These are phyloP conservation scores for Physeter macrocephalus DNA, from an alignment of 2,113 vertebrate genomes.

Conservation along the genomic window DNA sequence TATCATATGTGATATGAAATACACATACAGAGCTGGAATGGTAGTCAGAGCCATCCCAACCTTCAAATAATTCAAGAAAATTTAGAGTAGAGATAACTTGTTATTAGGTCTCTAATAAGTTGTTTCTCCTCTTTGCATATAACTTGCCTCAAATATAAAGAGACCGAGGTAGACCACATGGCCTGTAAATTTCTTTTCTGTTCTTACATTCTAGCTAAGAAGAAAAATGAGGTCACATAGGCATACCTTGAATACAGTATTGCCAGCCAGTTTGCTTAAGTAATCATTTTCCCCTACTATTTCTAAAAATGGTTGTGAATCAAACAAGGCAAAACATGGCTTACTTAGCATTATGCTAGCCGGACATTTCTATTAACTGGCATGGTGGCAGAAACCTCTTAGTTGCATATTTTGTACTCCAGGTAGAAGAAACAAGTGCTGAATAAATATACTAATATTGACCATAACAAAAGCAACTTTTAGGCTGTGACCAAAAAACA, in stretches of 20 bases:
- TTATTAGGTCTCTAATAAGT: neutral
- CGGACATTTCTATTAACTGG: slow-evolving; percentile 11
- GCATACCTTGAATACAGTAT: neutral
- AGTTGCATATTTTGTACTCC: slow-evolving; percentile 21
- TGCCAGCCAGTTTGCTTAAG: slow-evolving; percentile 25
- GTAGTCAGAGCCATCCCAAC: neutral
- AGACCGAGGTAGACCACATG: neutral
- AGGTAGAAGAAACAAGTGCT: neutral
- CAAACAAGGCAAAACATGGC: neutral
- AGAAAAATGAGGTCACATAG: neutral
- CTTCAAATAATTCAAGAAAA: neutral
- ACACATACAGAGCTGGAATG: neutral
- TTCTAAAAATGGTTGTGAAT: slow-evolving; percentile 51
- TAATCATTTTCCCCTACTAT: neutral
- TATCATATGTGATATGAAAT: neutral
- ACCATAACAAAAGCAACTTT: neutral
- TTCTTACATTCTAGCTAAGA: neutral
- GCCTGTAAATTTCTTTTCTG: neutral
- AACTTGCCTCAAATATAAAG: neutral
- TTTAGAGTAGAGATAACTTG: neutral
- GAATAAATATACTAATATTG: neutral
- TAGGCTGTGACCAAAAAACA: neutral
- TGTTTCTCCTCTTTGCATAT: neutral
- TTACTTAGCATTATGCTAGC: slow-evolving; percentile 22
- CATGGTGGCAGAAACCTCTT: neutral